Evolutionary conservation across 2,113 vertebrate genomes (phyloP).

Genomic region (Proterorhinus semilunaris): DNA sequence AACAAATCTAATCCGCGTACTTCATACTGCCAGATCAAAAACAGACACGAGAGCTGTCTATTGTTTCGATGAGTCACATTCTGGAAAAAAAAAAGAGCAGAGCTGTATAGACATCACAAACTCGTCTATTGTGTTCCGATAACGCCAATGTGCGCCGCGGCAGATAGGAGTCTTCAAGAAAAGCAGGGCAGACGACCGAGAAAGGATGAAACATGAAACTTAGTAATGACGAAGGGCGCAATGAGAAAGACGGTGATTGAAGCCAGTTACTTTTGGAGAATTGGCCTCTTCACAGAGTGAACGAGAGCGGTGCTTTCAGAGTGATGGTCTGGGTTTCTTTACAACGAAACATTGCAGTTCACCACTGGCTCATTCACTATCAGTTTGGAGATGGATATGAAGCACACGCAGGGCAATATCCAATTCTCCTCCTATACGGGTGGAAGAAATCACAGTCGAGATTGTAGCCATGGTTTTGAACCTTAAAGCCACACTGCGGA

Average conservation of each 20-base stretch:
- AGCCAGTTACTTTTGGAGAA: conserved; percentile 28
- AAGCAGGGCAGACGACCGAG: background rate
- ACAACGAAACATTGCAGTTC: conserved; percentile 32
- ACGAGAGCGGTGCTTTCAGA: conserved; percentile 27
- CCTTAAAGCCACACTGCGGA: too few relatives aligned
- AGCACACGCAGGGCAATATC: background rate
- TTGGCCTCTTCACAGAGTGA: conserved; percentile 32
- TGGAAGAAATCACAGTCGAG: too few relatives aligned
- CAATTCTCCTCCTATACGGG: background rate
- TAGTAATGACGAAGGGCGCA: background rate
- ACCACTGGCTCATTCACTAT: conserved; percentile 9
- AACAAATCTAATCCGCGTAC: background rate
- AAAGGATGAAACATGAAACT: background rate
- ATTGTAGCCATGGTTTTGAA: too few relatives aligned
- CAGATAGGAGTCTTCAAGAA: background rate
- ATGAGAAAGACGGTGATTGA: conserved; percentile 4
- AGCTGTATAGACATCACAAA: background rate
- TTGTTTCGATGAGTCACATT: conserved; percentile 6
- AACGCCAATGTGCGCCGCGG: background rate
- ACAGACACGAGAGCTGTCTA: background rate
- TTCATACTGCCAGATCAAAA: conserved; percentile 1
- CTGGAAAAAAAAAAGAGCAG: background rate
- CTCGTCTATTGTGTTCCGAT: background rate
- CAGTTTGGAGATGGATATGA: conserved; percentile 21
- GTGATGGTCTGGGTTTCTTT: conserved; percentile 27